Evolutionary conservation across 2,797 vertebrate species (phyloP).

Genomic region (Sebastes hopkinsi): DNA sequence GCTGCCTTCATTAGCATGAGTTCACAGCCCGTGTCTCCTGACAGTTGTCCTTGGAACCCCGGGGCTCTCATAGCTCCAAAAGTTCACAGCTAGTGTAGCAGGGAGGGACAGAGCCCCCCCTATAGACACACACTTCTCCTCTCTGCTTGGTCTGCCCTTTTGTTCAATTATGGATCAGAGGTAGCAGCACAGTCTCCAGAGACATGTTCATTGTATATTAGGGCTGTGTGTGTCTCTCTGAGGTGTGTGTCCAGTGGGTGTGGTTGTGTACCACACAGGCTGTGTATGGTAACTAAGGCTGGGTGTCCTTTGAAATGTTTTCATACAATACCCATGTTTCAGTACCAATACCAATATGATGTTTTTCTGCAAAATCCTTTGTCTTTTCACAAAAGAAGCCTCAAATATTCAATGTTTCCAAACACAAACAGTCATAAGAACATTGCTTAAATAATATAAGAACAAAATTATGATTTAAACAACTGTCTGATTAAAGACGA

Average conservation of each 20-base stretch:
- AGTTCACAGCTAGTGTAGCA: conserved; percentile 75
- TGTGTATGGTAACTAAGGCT: not conserved
- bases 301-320: not conserved
- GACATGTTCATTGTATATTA: conserved; percentile 45
- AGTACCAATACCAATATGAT: not conserved
- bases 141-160: conserved; percentile 64
- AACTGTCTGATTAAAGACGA: not conserved
- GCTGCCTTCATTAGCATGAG: conserved; percentile 87
- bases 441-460: not conserved
- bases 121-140: conserved; percentile 19
- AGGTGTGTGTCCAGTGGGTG: conserved; percentile 10
- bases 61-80: conserved; percentile 79
- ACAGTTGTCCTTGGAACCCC: conserved; percentile 86
- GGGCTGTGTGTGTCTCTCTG: conserved; percentile 20
- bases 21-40: conserved; percentile 83
- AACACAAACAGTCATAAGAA: not conserved
- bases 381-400: not conserved
- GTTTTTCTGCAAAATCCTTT: not conserved
- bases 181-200: conserved; percentile 52
- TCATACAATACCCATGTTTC: not conserved
- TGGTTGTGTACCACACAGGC: conserved; percentile 6
- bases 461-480: not conserved
- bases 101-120: conserved; percentile 46
- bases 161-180: conserved; percentile 78
- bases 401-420: not conserved